Percentiles rank a stretch among this genome's conserved stretches.
Evolutionary conservation across 2,888 invertebrate species (phyloP).

Genomic region (Lydus trimaculatus): DNA sequence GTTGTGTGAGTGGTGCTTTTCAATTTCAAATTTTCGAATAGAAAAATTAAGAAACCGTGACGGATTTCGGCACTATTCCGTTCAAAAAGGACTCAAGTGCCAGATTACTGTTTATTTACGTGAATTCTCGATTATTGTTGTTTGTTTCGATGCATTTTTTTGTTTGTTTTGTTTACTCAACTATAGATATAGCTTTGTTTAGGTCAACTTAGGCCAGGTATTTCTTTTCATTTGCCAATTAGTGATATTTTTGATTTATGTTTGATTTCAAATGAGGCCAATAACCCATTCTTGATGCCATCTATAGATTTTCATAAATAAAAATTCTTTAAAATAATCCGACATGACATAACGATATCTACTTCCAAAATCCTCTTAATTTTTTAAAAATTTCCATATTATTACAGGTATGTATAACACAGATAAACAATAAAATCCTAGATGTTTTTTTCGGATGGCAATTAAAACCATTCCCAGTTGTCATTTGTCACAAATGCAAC

Average conservation of each 20-base stretch:
- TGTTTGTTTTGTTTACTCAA: not conserved
- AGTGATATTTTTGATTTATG: not conserved
- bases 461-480: slow-evolving; percentile 41
- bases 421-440: not conserved
- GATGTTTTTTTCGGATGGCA: slow-evolving; percentile 29
- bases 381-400: not conserved
- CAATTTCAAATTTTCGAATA: slow-evolving; percentile 19
- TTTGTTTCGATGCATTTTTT: not conserved
- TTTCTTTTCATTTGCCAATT: not conserved
- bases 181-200: not conserved
- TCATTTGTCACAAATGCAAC: slow-evolving; percentile 43
- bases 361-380: not conserved
- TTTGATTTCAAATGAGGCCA: not conserved
- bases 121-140: not conserved
- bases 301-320: not conserved
- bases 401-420: not conserved
- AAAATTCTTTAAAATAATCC: not conserved
- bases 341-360: not conserved
- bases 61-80: slow-evolving; percentile 32
- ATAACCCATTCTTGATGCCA: not conserved
- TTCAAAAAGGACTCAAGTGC: slow-evolving; percentile 30
- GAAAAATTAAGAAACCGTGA: slow-evolving; percentile 31
- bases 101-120: slow-evolving; percentile 16
- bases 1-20: not conserved
- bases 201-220: not conserved